These are phyloP conservation scores for Amblyraja radiata DNA, from an alignment of 2,797 vertebrate species.

Conservation along the genomic window DNA sequence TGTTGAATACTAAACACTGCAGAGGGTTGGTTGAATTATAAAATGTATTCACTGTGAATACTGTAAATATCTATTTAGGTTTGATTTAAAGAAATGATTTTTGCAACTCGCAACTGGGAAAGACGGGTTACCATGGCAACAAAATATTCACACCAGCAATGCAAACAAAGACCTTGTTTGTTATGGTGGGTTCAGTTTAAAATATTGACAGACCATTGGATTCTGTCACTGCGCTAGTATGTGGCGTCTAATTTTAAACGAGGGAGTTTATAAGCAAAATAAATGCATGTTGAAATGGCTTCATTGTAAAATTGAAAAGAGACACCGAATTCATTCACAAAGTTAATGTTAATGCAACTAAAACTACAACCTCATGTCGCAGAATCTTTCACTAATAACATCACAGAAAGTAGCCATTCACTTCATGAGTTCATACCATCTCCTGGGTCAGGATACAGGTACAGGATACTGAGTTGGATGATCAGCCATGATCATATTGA, in stretches of 20 bases:
- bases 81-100: background rate
- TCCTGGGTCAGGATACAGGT: too few species aligned
- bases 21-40: too few species aligned
- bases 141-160: background rate
- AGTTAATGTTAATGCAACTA: background rate
- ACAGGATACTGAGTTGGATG: too few species aligned
- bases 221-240: slow-evolving; percentile 53
- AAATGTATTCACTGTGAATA: background rate
- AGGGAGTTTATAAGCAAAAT: slow-evolving; percentile 62
- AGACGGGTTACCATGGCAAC: too few species aligned
- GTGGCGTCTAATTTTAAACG: slow-evolving; percentile 52
- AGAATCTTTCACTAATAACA: background rate
- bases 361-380: background rate
- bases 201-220: slow-evolving; percentile 51
- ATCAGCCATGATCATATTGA: too few species aligned
- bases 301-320: background rate
- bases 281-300: background rate
- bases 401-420: too few species aligned
- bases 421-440: too few species aligned
- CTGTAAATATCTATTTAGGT: background rate
- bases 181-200: slow-evolving; percentile 63
- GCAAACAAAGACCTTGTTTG: slow-evolving; percentile 53
- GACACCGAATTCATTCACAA: background rate
- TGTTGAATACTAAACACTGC: too few species aligned
- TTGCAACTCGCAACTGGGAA: background rate